Percentiles rank a stretch among this genome's conserved stretches.
These are phyloP conservation scores for Acleris cristana DNA, from an alignment of 2,888 invertebrate genomes.

Conservation along the genomic window DNA sequence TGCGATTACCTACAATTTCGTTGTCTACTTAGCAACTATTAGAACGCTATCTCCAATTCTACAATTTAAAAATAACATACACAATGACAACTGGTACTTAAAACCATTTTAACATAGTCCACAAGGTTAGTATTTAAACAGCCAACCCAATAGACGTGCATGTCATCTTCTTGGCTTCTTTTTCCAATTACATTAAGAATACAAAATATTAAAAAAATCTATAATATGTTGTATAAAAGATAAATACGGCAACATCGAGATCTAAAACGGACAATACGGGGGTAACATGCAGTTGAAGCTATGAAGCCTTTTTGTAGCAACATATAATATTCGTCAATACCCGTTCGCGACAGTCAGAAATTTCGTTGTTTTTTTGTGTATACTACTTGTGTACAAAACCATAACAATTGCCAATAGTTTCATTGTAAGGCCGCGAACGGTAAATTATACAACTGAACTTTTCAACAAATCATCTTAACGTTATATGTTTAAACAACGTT, in stretches of 20 bases:
- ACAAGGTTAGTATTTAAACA: not conserved
- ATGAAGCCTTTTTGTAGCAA: conserved; percentile 68
- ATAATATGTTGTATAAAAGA: conserved; percentile 49
- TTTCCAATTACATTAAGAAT: conserved; percentile 8
- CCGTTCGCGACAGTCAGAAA: conserved; percentile 54
- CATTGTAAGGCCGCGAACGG: conserved; percentile 48
- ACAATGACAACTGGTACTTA: not conserved
- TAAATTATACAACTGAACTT: conserved; percentile 40
- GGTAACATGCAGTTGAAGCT: conserved; percentile 57
- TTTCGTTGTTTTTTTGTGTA: conserved; percentile 13
- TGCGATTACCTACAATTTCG: not conserved
- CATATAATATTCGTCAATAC: conserved; percentile 47
- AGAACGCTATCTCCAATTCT: not conserved
- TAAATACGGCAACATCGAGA: conserved; percentile 59
- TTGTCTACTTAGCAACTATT: not conserved
- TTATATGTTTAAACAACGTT: conserved; percentile 12
- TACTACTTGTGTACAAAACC: conserved; percentile 17
- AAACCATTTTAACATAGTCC: not conserved
- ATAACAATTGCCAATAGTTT: conserved; percentile 26
- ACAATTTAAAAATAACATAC: not conserved
- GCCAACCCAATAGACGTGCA: conserved; percentile 4
- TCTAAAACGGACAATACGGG: conserved; percentile 35
- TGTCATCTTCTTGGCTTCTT: conserved; percentile 3
- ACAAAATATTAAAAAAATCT: conserved; percentile 18
- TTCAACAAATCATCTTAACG: conserved; percentile 33